Evolutionary conservation across 2,888 invertebrate species (phyloP).

Genomic region (Diabrotica balteata): DNA sequence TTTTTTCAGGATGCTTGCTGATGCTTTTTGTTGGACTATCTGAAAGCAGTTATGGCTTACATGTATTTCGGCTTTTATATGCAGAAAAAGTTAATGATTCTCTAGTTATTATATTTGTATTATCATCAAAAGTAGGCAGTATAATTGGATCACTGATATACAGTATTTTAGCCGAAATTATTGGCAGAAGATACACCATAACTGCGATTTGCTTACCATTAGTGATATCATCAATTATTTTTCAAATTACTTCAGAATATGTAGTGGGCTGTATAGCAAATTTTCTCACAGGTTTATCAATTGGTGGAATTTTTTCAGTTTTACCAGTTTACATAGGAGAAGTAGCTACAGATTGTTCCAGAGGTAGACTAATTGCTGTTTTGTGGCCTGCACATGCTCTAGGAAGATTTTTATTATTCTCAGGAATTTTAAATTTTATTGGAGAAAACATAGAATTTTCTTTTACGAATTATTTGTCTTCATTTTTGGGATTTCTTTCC

Average conservation of each 20-base stretch:
- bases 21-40: no score
- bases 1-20: no score
- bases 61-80: no score
- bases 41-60: no score
- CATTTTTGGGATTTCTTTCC: neutral
- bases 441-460: neutral
- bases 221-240: neutral
- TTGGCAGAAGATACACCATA: constrained; percentile 8
- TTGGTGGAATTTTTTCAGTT: constrained; percentile 6
- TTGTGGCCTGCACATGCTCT: neutral
- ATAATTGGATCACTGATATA: constrained; percentile 2
- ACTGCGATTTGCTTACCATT: neutral
- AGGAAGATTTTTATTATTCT: neutral
- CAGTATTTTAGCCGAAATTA: constrained; percentile 8
- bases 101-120: neutral
- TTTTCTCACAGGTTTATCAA: neutral
- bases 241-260: neutral
- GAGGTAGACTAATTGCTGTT: constrained; percentile 1
- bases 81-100: no score
- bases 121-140: neutral
- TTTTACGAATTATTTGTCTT: neutral
- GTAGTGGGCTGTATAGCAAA: neutral
- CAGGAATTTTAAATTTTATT: neutral
- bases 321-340: constrained; percentile 14
- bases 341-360: neutral